phyloP scores from a whole-genome alignment of 2,888 invertebrate species.

The Boloria selene region DNA sequence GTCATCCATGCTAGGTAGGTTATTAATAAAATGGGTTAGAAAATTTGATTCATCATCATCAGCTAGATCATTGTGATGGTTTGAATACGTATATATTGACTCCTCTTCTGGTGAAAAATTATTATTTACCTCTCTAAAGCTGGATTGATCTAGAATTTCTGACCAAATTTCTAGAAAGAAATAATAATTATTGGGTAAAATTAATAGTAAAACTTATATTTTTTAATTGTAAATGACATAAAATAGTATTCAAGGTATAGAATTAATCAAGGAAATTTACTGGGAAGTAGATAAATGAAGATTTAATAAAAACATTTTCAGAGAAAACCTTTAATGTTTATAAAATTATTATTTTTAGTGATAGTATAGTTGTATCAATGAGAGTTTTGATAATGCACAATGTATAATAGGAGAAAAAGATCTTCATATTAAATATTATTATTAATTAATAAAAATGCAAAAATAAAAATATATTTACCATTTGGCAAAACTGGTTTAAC shows the following conservation, averaged over 20 bases:
- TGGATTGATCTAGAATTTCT: conserved; percentile 74
- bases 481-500: conserved; percentile 86
- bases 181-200: conserved; percentile 3
- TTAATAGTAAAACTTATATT: no score
- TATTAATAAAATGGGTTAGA: conserved; percentile 67
- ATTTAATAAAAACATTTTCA: no score
- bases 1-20: conserved; percentile 66
- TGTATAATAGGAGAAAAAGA: background rate
- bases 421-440: background rate
- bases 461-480: conserved; percentile 56
- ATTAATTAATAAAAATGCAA: background rate
- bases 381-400: no score
- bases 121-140: conserved; percentile 63
- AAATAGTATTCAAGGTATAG: no score
- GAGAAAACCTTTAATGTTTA: no score
- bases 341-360: no score
- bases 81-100: conserved; percentile 65
- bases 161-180: conserved; percentile 73
- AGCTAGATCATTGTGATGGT: conserved; percentile 58
- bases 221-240: no score
- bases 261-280: no score
- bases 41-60: conserved; percentile 70
- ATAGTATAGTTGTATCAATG: no score
- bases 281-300: no score
- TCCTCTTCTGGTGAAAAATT: conserved; percentile 74